These are phyloP conservation scores for Autographa gamma DNA, from an alignment of 2,888 invertebrate species.

Conservation along the genomic window DNA sequence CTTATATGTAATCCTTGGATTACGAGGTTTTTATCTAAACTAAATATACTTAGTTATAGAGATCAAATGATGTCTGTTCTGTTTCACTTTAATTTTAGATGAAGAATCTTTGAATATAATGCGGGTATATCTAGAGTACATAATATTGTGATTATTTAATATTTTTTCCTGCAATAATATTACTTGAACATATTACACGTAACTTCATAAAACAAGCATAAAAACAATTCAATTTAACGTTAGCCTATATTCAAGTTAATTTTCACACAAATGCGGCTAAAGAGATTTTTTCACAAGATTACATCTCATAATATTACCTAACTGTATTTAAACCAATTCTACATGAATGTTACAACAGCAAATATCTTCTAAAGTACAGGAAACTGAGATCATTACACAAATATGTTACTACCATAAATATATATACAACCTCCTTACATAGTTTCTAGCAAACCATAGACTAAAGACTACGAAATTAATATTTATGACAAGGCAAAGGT, in stretches of 20 bases:
- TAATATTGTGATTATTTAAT: no score
- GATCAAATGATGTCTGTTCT: not conserved
- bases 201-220: not conserved
- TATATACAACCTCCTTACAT: slow-evolving; percentile 33
- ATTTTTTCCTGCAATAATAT: not conserved
- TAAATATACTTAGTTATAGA: not conserved
- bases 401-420: slow-evolving; percentile 40
- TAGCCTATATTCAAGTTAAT: not conserved
- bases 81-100: no score
- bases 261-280: not conserved
- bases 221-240: not conserved
- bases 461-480: slow-evolving; percentile 34
- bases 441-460: slow-evolving; percentile 44
- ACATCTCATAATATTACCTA: slow-evolving; percentile 15
- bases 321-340: slow-evolving; percentile 23
- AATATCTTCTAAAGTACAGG: slow-evolving; percentile 43
- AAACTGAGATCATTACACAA: slow-evolving; percentile 38
- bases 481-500: slow-evolving; percentile 48
- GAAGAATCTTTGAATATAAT: no score
- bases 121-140: no score
- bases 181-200: not conserved
- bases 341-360: slow-evolving; percentile 22
- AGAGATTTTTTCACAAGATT: slow-evolving; percentile 15
- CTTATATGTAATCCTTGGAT: not conserved
- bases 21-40: not conserved